phyloP scores from a whole-genome alignment of 64 coral and sea anemone genomes.

The Stichodactyla helianthus region DNA sequence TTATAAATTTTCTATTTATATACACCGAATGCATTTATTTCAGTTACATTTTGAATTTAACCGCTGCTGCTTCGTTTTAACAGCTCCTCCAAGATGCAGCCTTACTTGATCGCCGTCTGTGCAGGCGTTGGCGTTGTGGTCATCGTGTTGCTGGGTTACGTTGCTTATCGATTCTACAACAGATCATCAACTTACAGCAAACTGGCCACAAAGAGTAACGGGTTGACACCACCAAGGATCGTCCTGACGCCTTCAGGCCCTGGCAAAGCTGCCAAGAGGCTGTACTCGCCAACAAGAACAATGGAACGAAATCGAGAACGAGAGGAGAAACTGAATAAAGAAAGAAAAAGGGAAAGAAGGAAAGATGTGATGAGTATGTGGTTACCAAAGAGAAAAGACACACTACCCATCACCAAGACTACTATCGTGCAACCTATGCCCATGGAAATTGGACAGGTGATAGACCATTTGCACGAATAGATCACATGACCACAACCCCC shows the following conservation, averaged over 20 bases:
- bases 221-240: conserved; percentile 3
- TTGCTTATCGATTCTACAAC: conserved; percentile 28
- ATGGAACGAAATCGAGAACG: conserved; percentile 37
- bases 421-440: conserved; percentile 76
- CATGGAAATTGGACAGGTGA: conserved; percentile 49
- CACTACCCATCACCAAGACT: conserved; percentile 58
- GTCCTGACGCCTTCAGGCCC: conserved; percentile 34
- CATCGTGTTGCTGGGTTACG: conserved; percentile 4
- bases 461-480: too few species aligned
- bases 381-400: conserved; percentile 77
- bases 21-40: too few species aligned
- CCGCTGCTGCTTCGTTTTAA: background rate
- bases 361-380: conserved; percentile 75
- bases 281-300: conserved; percentile 15
- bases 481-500: too few species aligned
- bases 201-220: background rate
- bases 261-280: background rate
- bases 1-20: too few species aligned
- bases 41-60: background rate
- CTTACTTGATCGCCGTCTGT: conserved; percentile 29
- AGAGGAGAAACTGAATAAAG: conserved; percentile 58
- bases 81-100: conserved; percentile 27
- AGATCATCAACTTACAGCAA: conserved; percentile 7
- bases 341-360: conserved; percentile 53
- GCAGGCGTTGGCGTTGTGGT: conserved; percentile 10